Evolutionary conservation across 2,113 vertebrate genomes (phyloP).

Genomic region (Capreolus pygargus): DNA sequence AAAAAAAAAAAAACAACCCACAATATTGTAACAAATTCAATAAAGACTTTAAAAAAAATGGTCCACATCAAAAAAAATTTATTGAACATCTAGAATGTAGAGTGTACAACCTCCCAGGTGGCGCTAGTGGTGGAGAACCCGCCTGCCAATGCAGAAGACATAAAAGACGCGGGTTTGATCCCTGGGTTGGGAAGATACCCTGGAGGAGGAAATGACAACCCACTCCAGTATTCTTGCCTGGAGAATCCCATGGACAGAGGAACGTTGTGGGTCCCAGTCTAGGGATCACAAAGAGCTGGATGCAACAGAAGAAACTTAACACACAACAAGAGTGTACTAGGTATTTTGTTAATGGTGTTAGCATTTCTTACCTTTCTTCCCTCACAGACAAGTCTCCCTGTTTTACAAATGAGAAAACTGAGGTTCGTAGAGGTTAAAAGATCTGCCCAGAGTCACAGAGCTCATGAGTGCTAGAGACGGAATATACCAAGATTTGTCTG

Average conservation of each 20-base stretch:
- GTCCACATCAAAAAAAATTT: background rate
- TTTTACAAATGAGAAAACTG: background rate
- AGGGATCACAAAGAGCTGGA: background rate
- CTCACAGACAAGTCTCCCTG: background rate
- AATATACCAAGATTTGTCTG: background rate
- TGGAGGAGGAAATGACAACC: background rate
- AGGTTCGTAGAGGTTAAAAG: background rate
- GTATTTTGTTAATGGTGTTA: background rate
- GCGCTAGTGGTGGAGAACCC: background rate
- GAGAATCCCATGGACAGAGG: background rate
- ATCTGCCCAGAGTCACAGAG: background rate
- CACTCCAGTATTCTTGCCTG: background rate
- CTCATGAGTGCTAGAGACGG: background rate
- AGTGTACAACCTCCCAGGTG: background rate
- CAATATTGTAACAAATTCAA: background rate
- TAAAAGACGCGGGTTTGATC: background rate
- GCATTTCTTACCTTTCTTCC: background rate
- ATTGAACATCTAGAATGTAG: background rate
- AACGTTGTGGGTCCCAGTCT: background rate
- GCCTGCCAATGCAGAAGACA: background rate
- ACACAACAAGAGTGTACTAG: background rate
- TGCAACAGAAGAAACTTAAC: background rate
- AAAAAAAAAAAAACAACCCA: background rate
- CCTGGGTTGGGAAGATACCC: background rate
- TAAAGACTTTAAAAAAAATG: background rate